Percentiles rank a stretch among this genome's conserved stretches.
phyloP scores from a whole-genome alignment of 2,797 vertebrate species.

The Micromesistius poutassou region DNA sequence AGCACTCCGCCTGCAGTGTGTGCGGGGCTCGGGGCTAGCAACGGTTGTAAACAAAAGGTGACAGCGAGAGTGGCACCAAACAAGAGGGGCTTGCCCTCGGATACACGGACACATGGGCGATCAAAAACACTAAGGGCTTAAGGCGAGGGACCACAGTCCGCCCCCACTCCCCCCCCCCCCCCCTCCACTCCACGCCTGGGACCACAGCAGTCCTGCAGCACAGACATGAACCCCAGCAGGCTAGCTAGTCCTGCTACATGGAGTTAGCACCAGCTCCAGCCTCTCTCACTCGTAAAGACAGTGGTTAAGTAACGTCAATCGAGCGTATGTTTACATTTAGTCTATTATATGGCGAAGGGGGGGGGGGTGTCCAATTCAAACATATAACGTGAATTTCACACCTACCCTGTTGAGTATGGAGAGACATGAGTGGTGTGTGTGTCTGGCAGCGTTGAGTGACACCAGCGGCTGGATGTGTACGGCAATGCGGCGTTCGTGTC shows the following conservation, averaged over 20 bases:
- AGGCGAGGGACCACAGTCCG: neutral
- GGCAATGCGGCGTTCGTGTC: conserved; percentile 56
- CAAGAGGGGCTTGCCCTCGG: neutral
- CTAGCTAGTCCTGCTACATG: neutral
- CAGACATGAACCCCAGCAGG: neutral
- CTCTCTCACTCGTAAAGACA: neutral
- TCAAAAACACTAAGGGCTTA: neutral
- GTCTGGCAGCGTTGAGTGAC: conserved; percentile 68
- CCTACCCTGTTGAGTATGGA: conserved; percentile 61
- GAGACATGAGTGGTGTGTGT: conserved; percentile 46
- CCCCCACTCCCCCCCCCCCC: too few species aligned
- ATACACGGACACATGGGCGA: neutral
- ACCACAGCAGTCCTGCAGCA: neutral
- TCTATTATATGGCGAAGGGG: neutral
- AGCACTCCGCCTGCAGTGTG: neutral
- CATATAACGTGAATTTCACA: conserved; percentile 21
- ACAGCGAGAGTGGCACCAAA: neutral
- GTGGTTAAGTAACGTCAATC: neutral
- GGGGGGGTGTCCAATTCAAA: neutral
- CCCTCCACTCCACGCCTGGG: too few species aligned
- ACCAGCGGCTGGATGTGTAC: conserved; percentile 67
- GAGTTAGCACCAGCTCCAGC: neutral
- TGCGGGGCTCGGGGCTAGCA: neutral
- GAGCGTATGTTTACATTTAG: neutral
- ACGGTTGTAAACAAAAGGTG: neutral